These are phyloP conservation scores for Eulimnadia texana DNA, from an alignment of 1,140 invertebrate species.

Conservation along the genomic window DNA sequence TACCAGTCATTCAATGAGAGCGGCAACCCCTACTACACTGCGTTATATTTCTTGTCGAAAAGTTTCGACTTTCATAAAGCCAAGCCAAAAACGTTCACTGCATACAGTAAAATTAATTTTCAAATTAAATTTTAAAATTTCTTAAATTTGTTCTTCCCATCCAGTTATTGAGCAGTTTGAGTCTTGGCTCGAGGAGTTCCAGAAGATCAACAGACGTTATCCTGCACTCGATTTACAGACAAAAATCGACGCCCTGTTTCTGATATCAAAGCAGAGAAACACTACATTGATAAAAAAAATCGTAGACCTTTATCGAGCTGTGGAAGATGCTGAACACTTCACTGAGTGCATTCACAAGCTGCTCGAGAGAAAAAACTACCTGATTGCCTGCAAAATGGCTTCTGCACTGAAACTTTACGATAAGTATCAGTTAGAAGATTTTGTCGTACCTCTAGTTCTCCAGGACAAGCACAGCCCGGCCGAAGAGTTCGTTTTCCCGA, in stretches of 20 bases:
- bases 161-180: slow-evolving; percentile 12
- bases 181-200: slow-evolving; percentile 6
- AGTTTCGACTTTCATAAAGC: background rate
- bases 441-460: slow-evolving; percentile 52
- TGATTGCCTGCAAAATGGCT: slow-evolving; percentile 45
- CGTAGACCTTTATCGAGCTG: slow-evolving; percentile 4
- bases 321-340: background rate
- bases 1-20: background rate
- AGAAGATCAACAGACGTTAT: background rate
- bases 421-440: slow-evolving; percentile 43
- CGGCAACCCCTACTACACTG: background rate
- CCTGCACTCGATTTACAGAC: background rate
- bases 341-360: background rate
- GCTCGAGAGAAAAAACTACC: slow-evolving; percentile 3
- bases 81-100: background rate
- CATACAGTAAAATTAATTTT: background rate
- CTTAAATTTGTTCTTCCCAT: background rate
- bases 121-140: background rate
- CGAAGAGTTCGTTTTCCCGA: slow-evolving; percentile 46
- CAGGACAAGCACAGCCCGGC: slow-evolving; percentile 51
- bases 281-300: slow-evolving; percentile 6
- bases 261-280: slow-evolving; percentile 9
- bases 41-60: background rate
- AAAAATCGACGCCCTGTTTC: background rate
- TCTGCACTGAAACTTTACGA: slow-evolving; percentile 43